Conservation (phyloP, 2,113 vertebrate genomes). For the Corydoras sp. region DNA sequence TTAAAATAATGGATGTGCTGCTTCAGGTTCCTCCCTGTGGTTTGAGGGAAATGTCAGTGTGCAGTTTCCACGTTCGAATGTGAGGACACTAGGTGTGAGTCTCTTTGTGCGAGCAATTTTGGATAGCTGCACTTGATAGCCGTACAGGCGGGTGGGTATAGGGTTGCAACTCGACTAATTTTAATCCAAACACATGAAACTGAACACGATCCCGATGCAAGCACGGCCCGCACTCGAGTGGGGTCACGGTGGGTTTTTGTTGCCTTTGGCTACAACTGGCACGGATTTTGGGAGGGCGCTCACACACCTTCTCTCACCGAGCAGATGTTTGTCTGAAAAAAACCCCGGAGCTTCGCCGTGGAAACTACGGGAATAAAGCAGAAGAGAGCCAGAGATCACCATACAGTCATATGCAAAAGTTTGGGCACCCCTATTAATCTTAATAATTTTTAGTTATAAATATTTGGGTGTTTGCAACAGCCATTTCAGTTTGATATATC, state of each 20-base stretch:
- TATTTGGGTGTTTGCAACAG: no score
- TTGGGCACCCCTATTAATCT: no score
- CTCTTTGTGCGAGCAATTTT: conserved; percentile 72
- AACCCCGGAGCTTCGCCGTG: conserved; percentile 66
- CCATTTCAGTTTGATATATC: no score
- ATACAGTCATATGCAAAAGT: no score
- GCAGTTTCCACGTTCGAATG: conserved; percentile 49
- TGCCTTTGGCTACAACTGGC: conserved; percentile 90
- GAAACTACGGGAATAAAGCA: conserved; percentile 63
- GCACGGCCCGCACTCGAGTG: conserved; percentile 85
- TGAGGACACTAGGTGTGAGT: conserved; percentile 54
- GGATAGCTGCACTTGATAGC: conserved; percentile 88
- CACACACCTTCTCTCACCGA: conserved; percentile 78
- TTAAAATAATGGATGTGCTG: no score
- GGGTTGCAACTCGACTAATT: conserved; percentile 99
- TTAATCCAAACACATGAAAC: conserved; percentile 99
- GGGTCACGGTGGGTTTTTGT: conserved; percentile 88
- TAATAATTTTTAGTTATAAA: no score
- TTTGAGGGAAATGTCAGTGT: conserved; percentile 49
- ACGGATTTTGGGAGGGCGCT: conserved; percentile 87
- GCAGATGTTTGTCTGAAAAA: conserved; percentile 72
- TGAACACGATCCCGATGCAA: conserved; percentile 92
- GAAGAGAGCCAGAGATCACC: conserved; percentile 54
- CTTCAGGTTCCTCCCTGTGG: neutral
- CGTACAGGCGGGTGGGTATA: conserved; percentile 77